These are phyloP conservation scores for Dromaius novaehollandiae DNA, from an alignment of 2,113 vertebrate genomes.

Conservation along the genomic window DNA sequence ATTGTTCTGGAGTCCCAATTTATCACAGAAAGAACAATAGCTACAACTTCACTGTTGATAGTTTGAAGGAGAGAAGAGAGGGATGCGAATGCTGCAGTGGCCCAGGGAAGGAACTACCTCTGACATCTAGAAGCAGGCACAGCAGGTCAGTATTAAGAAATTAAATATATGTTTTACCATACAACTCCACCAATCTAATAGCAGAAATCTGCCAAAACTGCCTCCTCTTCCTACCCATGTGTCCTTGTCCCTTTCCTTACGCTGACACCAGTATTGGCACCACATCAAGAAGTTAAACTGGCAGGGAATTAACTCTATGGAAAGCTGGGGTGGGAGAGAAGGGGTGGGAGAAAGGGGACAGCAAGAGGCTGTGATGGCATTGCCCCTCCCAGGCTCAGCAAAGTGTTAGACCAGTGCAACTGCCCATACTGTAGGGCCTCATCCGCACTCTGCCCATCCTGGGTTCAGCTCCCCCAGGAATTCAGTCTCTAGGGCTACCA, in stretches of 20 bases:
- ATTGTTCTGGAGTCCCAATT: neutral
- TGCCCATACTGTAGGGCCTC: neutral
- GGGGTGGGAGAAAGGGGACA: neutral
- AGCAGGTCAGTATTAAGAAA: neutral
- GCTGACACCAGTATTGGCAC: neutral
- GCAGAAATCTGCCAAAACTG: neutral
- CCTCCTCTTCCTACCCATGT: neutral
- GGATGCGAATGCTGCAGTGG: neutral
- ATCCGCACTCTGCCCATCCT: neutral
- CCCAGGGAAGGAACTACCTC: neutral
- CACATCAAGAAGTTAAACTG: neutral
- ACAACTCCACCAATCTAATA: neutral
- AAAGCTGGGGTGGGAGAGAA: neutral
- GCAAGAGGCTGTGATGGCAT: neutral
- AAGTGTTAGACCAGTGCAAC: too few relatives aligned
- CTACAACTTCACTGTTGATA: neutral
- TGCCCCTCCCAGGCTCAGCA: neutral
- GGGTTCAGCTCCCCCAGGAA: neutral
- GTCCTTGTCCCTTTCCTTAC: neutral
- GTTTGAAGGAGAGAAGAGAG: neutral
- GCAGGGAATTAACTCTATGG: neutral
- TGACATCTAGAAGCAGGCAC: neutral
- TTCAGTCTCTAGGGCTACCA: neutral
- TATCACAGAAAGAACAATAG: neutral
- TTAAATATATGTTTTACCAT: neutral